Base-by-base conservation (phyloP, 2,888 invertebrate species). In the Cephus rjabovi region DNA sequence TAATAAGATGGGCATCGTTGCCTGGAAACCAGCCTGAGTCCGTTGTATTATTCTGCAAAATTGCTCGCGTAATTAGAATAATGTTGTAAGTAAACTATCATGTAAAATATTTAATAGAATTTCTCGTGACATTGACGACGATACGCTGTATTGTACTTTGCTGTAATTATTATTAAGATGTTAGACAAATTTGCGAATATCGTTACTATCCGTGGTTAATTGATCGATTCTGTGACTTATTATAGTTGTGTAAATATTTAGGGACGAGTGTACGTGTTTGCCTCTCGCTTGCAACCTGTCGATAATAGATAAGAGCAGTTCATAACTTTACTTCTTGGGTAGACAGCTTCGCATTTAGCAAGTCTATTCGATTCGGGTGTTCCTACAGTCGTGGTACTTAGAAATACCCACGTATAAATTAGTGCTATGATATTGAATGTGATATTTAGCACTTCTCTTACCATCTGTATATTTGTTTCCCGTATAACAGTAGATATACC, bases 1-100 rank as follows among this genome's bases (percentile, higher is more conserved):
- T 89, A 93, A 96, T 78, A 97, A 97, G 92, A 94, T 96, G 93
- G 92, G 93, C 34, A 92, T 94, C 1, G 95, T 96, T 35, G 95
- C 95, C 0, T 96, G 96, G 96, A 95, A 95, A 82, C 95, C 95
- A n/a, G 23, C 23, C 40, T 56, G 40, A 56, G 9, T 6, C 23
- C 23, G 2, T 56, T 56, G 40, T 9, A 23, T 23, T 56, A 23
- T 23, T 56, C 40, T 23, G 23, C 40, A 56, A 6, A 56, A 56
- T 23, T 23, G 4, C 23, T 56, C 9, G 23, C 1, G 23, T 56
- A 56, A 56, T 9, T 56, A 23, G 40, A 9, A 56, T 56, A 56
- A 56, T 23, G 40, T 40, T 40, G 40, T 56, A 56, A 56, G 40
- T 56, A 56, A 40, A 56, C 40, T 56, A 56, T 56, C 40, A 56